Percentiles rank a stretch among this genome's conserved stretches.
Conservation (phyloP, 2,797 vertebrate genomes). For the Bryconaethiops microstoma region DNA sequence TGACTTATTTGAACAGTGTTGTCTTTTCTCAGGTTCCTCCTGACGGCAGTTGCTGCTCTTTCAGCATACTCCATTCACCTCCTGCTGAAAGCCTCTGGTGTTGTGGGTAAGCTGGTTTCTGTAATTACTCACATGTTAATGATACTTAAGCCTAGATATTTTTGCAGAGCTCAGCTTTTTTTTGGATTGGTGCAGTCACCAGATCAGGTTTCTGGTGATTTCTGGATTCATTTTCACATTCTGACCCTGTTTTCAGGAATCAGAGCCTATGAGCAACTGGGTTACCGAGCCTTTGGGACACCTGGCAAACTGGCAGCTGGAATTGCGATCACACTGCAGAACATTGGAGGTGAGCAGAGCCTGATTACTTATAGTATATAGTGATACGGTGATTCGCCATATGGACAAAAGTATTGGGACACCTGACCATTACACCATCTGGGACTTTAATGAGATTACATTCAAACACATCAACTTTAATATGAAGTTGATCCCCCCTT, state of each 20-base stretch:
- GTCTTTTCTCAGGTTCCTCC: slow-evolving; percentile 83
- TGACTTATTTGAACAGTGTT: neutral
- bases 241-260: slow-evolving; percentile 79
- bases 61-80: slow-evolving; percentile 96
- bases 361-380: neutral
- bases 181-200: neutral
- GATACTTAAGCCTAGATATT: neutral
- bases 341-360: slow-evolving; percentile 87
- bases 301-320: slow-evolving; percentile 93
- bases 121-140: neutral
- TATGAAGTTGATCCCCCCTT: too few species aligned
- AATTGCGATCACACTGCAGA: slow-evolving; percentile 92
- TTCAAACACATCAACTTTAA: too few species aligned
- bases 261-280: slow-evolving; percentile 93
- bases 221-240: slow-evolving; percentile 39
- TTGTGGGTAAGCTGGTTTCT: slow-evolving; percentile 86
- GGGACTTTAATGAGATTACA: too few species aligned
- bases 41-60: slow-evolving; percentile 87
- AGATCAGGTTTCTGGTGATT: neutral
- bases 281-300: slow-evolving; percentile 90
- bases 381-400: too few species aligned
- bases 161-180: neutral
- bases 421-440: too few species aligned
- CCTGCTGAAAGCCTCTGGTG: slow-evolving; percentile 92
- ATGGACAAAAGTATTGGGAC: too few species aligned